Evolutionary conservation across 2,888 invertebrate genomes (phyloP).

Genomic region (Chaetogeoica ovagalla): DNA sequence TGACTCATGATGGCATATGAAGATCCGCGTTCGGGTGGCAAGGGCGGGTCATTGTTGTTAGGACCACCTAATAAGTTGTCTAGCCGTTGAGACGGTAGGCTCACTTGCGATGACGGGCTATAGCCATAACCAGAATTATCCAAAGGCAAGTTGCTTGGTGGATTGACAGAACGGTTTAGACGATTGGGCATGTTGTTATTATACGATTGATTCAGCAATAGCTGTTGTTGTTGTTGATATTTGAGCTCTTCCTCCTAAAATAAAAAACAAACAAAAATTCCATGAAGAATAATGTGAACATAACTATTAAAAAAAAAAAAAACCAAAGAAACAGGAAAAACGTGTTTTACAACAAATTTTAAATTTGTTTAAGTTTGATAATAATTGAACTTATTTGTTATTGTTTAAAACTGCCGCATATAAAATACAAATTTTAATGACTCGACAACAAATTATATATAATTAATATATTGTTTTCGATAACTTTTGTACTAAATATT

Average conservation of each 20-base stretch:
- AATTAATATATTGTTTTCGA: no score
- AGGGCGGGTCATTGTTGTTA: slow-evolving; percentile 61
- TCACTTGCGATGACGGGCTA: slow-evolving; percentile 34
- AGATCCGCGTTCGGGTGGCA: slow-evolving; percentile 85
- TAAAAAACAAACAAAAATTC: neutral
- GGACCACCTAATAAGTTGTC: slow-evolving; percentile 55
- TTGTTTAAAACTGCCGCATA: no score
- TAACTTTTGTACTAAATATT: no score
- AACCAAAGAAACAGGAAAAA: no score
- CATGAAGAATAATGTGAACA: neutral
- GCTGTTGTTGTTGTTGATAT: slow-evolving; percentile 47
- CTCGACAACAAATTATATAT: no score
- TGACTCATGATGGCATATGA: slow-evolving; percentile 78
- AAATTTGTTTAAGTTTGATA: no score
- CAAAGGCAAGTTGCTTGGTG: slow-evolving; percentile 54
- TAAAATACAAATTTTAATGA: no score
- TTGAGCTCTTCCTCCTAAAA: slow-evolving; percentile 47
- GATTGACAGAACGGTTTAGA: slow-evolving; percentile 46
- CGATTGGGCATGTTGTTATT: slow-evolving; percentile 33
- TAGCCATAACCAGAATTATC: slow-evolving; percentile 54
- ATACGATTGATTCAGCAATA: slow-evolving; percentile 39
- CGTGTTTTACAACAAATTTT: no score
- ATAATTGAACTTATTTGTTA: no score
- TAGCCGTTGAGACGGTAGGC: slow-evolving; percentile 55
- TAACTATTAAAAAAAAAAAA: neutral